Evolutionary conservation across 2,888 invertebrate genomes (phyloP), one percentile per base, ranked within the genome.

Genomic region (Xestia sexstrigata): DNA sequence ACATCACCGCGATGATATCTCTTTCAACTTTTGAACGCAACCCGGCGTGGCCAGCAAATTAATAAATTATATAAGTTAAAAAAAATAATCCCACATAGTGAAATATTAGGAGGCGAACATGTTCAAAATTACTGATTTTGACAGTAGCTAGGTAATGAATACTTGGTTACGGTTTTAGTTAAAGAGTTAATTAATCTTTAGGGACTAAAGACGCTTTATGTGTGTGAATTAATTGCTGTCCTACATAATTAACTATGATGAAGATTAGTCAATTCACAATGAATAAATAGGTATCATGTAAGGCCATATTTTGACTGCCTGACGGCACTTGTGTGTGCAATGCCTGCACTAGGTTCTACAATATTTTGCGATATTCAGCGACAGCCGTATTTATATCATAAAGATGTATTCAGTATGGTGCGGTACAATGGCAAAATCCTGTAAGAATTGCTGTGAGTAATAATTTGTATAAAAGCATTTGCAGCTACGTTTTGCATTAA

Each of bases 1-100:
- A 94, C 95, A 96, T 96, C 96, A 96, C 93, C 89, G 89, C 93
- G 96, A 96, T 96, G 96, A 96, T 96, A 96, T 96, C 96, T 96
- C 95, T 95, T 96, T 96, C 95, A 95, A 95, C 94, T 95, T 95
- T 94, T 94, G 94, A 94, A 95, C 92, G 93, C 92, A 93, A 90
- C 92, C 92, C 93, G 93, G 92, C 93, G 88, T 90, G 93, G 89
- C 87, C 93, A 92, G 92, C 92, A 92, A 94, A 95, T 96, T 95
- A 95, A 95, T 95, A 95, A 93, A 95, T 93, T 89, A 88, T 90
- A 88, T 89, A 86, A 66, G 82, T 85, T 86, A 55, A 87, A 93
- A 94, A 93, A 93, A 93, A 88, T 89, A 89, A 92, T 91, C 91
- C 87, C 87, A 91, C 91, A 91, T 91, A 89, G 88, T 93, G 91